Percentiles rank a stretch among this genome's conserved stretches.
phyloP scores from a whole-genome alignment of 2,113 vertebrate genomes.

The Crotalus helleri region DNA sequence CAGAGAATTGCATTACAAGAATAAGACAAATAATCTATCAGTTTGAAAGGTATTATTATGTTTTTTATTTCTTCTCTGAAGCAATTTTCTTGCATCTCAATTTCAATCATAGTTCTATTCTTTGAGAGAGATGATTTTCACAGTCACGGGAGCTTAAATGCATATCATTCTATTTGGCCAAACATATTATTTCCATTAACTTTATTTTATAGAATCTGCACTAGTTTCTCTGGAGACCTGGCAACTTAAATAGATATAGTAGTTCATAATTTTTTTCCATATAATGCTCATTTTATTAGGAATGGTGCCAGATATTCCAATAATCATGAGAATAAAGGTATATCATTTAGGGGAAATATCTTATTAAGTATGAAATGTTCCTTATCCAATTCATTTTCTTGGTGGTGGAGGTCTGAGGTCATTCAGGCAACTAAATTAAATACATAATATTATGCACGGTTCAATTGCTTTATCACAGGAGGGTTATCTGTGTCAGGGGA shows the following conservation, averaged over 20 bases:
- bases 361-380: background rate
- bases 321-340: background rate
- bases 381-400: constrained; percentile 18
- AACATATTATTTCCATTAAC: background rate
- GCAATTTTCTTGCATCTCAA: background rate
- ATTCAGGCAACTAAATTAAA: constrained; percentile 35
- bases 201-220: constrained; percentile 17
- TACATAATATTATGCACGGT: constrained; percentile 13
- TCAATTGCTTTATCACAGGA: constrained; percentile 10
- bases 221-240: background rate
- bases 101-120: background rate
- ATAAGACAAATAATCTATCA: background rate
- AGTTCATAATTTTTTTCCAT: constrained; percentile 1
- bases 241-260: background rate
- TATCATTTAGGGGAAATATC: background rate
- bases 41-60: constrained; percentile 4
- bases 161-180: constrained; percentile 8
- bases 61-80: background rate
- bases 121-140: background rate
- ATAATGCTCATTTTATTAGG: background rate
- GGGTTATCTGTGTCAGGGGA: background rate
- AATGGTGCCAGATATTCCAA: background rate
- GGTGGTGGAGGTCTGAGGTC: constrained; percentile 8
- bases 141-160: background rate
- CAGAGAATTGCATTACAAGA: background rate